phyloP scores from a whole-genome alignment of 2,888 invertebrate species.

The Sinopyrophorus schimmeli region DNA sequence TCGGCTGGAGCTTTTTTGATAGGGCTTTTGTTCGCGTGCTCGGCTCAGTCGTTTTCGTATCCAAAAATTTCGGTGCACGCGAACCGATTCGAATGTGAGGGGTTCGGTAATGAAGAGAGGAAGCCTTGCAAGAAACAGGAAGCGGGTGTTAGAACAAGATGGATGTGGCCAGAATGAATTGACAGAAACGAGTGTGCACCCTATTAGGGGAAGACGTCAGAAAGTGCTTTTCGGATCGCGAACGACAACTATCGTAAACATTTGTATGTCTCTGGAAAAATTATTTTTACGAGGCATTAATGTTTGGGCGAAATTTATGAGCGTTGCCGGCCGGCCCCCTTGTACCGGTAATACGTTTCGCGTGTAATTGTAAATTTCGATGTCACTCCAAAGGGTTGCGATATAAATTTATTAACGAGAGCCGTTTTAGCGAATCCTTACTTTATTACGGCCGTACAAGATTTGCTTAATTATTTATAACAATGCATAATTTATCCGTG shows the following conservation, averaged over 20 bases:
- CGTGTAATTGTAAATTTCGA: no score
- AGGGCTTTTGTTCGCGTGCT: conserved; percentile 14
- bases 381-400: no score
- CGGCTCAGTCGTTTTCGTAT: conserved; percentile 10
- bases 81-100: conserved; percentile 21
- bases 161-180: conserved; percentile 30
- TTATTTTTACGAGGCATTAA: conserved; percentile 4
- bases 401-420: no score
- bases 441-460: no score
- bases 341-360: no score
- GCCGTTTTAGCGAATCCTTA: no score
- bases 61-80: conserved; percentile 24
- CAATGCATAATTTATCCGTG: no score
- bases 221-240: conserved; percentile 19
- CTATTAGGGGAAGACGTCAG: conserved; percentile 27
- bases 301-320: conserved; percentile 2
- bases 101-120: conserved; percentile 31
- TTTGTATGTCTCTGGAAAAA: conserved; percentile 7
- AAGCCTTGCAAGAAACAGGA: conserved; percentile 29
- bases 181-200: conserved; percentile 33
- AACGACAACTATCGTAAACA: conserved; percentile 10
- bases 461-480: no score
- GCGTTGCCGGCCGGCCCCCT: neutral
- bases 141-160: conserved; percentile 31
- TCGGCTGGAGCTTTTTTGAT: no score